A percentile compares a stretch with the other conserved stretches of the same genome.
Evolutionary conservation across 2,888 invertebrate genomes (phyloP).

Genomic region (Anticlea derivata): DNA sequence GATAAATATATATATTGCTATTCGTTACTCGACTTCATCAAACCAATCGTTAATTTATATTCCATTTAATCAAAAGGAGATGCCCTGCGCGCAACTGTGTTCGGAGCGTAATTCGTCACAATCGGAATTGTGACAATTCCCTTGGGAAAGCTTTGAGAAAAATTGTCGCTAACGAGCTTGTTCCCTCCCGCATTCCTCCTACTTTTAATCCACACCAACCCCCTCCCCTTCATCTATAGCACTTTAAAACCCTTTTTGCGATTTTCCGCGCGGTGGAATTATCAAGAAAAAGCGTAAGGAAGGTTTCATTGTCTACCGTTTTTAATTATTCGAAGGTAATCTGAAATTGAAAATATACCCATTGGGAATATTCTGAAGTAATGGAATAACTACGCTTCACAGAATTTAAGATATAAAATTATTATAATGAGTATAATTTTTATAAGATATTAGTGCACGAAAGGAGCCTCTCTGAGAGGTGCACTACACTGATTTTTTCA

Average conservation of each 20-base stretch:
- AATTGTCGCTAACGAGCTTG: constrained; percentile 82
- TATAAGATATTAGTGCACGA: too few species aligned
- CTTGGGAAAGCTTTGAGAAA: constrained; percentile 79
- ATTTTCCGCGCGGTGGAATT: constrained; percentile 73
- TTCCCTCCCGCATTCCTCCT: constrained; percentile 45
- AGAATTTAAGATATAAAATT: too few species aligned
- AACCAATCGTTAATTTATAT: constrained; percentile 48
- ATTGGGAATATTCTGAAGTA: constrained; percentile 15
- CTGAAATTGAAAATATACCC: constrained; percentile 39
- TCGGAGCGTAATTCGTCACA: constrained; percentile 77
- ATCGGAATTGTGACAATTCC: constrained; percentile 80
- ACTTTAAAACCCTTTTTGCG: constrained; percentile 80
- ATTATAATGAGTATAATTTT: too few species aligned
- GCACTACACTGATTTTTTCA: too few species aligned
- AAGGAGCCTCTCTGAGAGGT: too few species aligned
- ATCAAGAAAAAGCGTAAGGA: constrained; percentile 68
- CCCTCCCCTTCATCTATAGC: constrained; percentile 65
- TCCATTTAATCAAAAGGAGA: constrained; percentile 63
- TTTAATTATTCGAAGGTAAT: constrained; percentile 55
- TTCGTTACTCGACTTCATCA: constrained; percentile 15
- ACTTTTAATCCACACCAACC: constrained; percentile 65
- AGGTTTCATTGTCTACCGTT: constrained; percentile 62
- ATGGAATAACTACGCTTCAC: constrained; percentile 9
- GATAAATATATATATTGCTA: constrained; percentile 26
- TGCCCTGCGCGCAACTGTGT: constrained; percentile 50